phyloP scores from a whole-genome alignment of 2,113 vertebrate genomes.

The Vulpes ferrilata region DNA sequence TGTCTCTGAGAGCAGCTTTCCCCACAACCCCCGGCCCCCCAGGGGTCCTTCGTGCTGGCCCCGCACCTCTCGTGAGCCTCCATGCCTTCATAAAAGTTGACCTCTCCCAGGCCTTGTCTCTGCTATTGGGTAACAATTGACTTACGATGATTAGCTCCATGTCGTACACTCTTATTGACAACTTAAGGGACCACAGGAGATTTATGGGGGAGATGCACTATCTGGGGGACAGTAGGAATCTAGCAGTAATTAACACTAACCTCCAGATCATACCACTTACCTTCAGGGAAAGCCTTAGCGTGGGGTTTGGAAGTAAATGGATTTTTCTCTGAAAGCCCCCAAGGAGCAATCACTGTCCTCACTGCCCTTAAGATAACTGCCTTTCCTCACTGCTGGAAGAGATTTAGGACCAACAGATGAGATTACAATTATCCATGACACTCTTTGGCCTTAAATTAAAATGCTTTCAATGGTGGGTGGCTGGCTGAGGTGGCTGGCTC shows the following conservation, averaged over 20 bases:
- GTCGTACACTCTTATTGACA: neutral
- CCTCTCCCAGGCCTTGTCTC: neutral
- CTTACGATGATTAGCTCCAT: neutral
- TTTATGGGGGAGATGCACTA: neutral
- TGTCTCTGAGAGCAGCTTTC: neutral
- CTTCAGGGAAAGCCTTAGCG: neutral
- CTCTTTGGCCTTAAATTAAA: slow-evolving; percentile 1
- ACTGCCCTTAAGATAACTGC: neutral
- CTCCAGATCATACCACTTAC: neutral
- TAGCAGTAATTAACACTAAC: neutral
- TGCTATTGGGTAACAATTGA: neutral
- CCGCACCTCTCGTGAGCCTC: neutral
- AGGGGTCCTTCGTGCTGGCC: neutral
- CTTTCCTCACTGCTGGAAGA: neutral
- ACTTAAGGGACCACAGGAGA: neutral
- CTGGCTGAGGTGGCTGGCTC: neutral
- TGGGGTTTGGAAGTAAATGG: neutral
- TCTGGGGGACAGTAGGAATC: neutral
- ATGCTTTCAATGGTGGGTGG: neutral
- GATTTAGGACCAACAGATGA: neutral
- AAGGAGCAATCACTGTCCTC: neutral
- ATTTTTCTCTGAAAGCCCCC: neutral
- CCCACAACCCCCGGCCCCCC: neutral
- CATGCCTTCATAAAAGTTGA: neutral
- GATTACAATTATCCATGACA: neutral